Conservation (phyloP, 1,140 invertebrate genomes). For the Zaprionus taronus region DNA sequence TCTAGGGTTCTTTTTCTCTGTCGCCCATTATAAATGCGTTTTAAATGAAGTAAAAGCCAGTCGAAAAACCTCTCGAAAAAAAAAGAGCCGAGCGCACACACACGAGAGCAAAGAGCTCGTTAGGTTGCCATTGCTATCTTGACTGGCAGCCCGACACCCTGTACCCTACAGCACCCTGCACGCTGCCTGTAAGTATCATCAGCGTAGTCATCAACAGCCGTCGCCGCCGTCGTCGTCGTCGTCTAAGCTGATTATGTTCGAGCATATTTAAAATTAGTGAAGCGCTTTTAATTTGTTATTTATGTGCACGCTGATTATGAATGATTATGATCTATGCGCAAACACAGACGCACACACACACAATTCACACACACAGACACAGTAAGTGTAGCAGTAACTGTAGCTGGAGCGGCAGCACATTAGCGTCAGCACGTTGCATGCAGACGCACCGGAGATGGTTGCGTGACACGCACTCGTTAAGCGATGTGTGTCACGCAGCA, state of each 20-base stretch:
- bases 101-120: constrained; percentile 65
- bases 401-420: constrained; percentile 11
- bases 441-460: constrained; percentile 26
- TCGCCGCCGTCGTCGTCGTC: constrained; percentile 32
- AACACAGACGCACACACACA: constrained; percentile 50
- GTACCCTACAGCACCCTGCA: constrained; percentile 11
- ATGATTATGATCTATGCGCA: constrained; percentile 83
- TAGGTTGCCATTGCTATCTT: constrained; percentile 80
- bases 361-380: constrained; percentile 16
- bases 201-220: constrained; percentile 27
- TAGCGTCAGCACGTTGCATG: constrained; percentile 41
- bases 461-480: constrained; percentile 29
- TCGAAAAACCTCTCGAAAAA: constrained; percentile 60
- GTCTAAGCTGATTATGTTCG: constrained; percentile 81
- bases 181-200: constrained; percentile 10
- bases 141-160: constrained; percentile 54
- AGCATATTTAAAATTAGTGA: constrained; percentile 83
- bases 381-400: constrained; percentile 17
- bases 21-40: constrained; percentile 79
- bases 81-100: constrained; percentile 28
- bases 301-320: constrained; percentile 83
- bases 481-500: constrained; percentile 4
- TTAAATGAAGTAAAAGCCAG: constrained; percentile 82
- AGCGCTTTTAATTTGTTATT: constrained; percentile 83
- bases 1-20: constrained; percentile 40